Base-by-base conservation (phyloP, 2,888 invertebrate genomes). In the Ormyrus labotus region DNA sequence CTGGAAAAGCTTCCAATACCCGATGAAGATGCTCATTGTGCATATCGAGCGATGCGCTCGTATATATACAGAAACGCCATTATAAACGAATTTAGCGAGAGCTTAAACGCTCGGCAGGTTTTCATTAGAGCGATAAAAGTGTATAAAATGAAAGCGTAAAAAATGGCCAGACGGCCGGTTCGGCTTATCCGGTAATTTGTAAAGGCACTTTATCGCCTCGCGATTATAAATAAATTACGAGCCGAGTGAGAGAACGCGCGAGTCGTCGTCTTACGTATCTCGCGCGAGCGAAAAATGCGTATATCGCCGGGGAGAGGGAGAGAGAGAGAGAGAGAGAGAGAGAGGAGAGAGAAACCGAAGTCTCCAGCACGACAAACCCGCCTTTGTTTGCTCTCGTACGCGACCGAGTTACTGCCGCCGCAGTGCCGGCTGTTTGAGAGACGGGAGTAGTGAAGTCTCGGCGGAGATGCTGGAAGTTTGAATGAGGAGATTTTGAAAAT, bases 211-310 rank as follows among this genome's bases (percentile, higher is more conserved):
- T 80, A 75, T 81, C 67, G 80, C 57, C 45, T 13, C 61, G 76
- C 80, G 81, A 81, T 77, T 81, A 81, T 73, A 77, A 81, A 69
- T 81, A 77, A 77, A 73, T 77, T 81, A 77, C 67, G 61, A 11
- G 51, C 57, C 50, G 19, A 50, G 71, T 57, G 34, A 34, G 34
- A 34, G 34, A 34, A 19, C 19, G 34, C 34, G 34, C 34, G 34
- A 34, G 34, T 34, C 34, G 34, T 34, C 34, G 34, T 34, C 34
- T 34, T 34, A 34, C 34, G 34, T 34, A 34, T 34, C 34, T 34
- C 34, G 34, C 34, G 4, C 34, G 34, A 34, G 34, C 34, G 34
- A 34, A 34, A 34, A 34, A 34, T 34, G 34, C 34, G 34, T 34
- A 34, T 34, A 34, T 34, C 34, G 4, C 34, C 34, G 34, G 34